Evolutionary conservation across 2,797 vertebrate genomes (phyloP).

Genomic region (Oreortyx pictus): DNA sequence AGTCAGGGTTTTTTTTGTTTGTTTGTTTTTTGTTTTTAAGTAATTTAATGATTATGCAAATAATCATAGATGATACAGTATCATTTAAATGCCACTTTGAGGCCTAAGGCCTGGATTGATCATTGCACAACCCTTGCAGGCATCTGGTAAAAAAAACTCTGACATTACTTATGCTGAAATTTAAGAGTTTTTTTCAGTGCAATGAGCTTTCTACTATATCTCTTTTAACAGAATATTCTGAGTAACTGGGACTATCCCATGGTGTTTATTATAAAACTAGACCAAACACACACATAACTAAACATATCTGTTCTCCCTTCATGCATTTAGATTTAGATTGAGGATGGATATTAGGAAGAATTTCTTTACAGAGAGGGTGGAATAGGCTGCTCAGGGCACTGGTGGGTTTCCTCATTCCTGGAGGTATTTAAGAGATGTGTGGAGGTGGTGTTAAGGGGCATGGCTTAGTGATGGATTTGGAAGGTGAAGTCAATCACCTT

Average conservation of each 20-base stretch:
- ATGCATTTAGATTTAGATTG: neutral
- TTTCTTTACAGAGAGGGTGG: neutral
- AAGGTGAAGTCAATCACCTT: neutral
- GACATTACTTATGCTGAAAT: neutral
- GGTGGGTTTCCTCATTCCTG: neutral
- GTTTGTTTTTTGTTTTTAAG: neutral
- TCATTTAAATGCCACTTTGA: neutral
- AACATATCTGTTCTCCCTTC: neutral
- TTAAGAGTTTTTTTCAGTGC: neutral
- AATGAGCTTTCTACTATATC: neutral
- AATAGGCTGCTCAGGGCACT: neutral
- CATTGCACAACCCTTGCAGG: neutral
- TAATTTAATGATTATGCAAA: neutral
- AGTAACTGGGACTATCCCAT: neutral
- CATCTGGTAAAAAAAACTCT: neutral
- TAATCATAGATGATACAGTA: neutral
- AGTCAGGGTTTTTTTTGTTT: neutral
- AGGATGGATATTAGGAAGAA: neutral
- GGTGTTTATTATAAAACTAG: neutral
- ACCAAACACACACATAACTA: neutral
- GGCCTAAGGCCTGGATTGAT: neutral
- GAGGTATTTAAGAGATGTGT: neutral
- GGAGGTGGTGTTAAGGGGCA: neutral
- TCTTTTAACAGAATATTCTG: neutral
- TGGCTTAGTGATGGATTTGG: neutral